Evolutionary conservation across 1,140 invertebrate species (phyloP).

Genomic region (Drosophila lini): DNA sequence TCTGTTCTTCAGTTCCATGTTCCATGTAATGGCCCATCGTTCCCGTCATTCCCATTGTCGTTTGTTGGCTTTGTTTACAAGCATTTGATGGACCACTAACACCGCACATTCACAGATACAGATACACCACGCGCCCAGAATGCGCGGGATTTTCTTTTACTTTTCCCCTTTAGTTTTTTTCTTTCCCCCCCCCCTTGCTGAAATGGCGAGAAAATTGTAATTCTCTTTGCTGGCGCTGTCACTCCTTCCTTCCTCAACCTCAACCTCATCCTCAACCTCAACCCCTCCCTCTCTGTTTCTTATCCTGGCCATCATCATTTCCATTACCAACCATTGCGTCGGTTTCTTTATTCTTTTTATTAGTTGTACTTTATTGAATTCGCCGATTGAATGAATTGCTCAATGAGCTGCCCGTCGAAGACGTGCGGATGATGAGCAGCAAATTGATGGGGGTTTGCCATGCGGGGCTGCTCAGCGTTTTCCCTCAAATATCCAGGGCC

Average conservation of each 20-base stretch:
- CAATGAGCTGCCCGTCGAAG: slow-evolving; percentile 60
- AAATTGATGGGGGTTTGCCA: slow-evolving; percentile 41
- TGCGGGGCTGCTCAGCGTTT: slow-evolving; percentile 3
- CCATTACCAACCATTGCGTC: slow-evolving; percentile 58
- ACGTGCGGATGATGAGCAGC: slow-evolving; percentile 49
- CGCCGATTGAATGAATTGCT: slow-evolving; percentile 79
- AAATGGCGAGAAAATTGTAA: slow-evolving; percentile 79
- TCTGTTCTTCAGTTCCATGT: slow-evolving; percentile 4
- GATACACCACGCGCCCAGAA: slow-evolving; percentile 24
- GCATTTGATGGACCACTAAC: slow-evolving; percentile 80
- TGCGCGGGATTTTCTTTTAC: slow-evolving; percentile 67
- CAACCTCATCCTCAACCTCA: too few relatives aligned
- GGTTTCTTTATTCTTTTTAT: slow-evolving; percentile 72
- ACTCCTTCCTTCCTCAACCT: neutral
- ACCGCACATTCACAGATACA: slow-evolving; percentile 53
- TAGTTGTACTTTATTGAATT: slow-evolving; percentile 82
- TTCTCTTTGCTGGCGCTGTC: slow-evolving; percentile 53
- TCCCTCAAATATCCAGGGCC: neutral
- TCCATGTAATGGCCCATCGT: slow-evolving; percentile 47
- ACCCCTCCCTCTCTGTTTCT: neutral
- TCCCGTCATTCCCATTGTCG: slow-evolving; percentile 48
- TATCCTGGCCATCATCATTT: slow-evolving; percentile 31
- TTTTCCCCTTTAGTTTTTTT: slow-evolving; percentile 5
- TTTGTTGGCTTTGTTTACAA: slow-evolving; percentile 80
- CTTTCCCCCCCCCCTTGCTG: neutral